Percentiles rank a stretch among this genome's conserved stretches.
These are phyloP conservation scores for Allophyes oxyacanthae DNA, from an alignment of 2,888 invertebrate genomes.

Conservation along the genomic window DNA sequence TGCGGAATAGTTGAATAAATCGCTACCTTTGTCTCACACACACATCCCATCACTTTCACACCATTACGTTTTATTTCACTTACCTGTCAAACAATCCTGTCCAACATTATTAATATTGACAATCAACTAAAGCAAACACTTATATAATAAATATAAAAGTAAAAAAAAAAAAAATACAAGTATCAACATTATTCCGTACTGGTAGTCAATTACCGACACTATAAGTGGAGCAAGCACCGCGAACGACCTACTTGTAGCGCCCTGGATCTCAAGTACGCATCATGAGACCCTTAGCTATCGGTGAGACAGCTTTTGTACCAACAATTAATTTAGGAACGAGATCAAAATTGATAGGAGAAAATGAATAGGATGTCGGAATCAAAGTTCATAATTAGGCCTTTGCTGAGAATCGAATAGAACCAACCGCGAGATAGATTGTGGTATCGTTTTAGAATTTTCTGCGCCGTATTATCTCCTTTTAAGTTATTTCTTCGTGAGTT, in stretches of 20 bases:
- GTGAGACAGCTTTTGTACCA: slow-evolving; percentile 61
- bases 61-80: too few relatives aligned
- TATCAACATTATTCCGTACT: slow-evolving; percentile 64
- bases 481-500: too few relatives aligned
- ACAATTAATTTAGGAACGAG: slow-evolving; percentile 1
- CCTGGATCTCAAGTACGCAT: slow-evolving; percentile 55
- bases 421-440: background rate
- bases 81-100: too few relatives aligned
- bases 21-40: too few relatives aligned
- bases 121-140: background rate
- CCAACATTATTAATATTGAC: background rate
- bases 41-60: too few relatives aligned
- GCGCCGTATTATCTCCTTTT: too few relatives aligned
- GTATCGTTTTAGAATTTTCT: too few relatives aligned
- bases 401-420: background rate
- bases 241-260: slow-evolving; percentile 61
- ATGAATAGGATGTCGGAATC: slow-evolving; percentile 1
- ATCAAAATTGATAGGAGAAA: slow-evolving; percentile 5
- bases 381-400: slow-evolving; percentile 9
- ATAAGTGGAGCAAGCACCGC: slow-evolving; percentile 72
- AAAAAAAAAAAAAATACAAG: slow-evolving; percentile 41
- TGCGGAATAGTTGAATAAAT: too few relatives aligned
- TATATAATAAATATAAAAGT: background rate
- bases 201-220: slow-evolving; percentile 70
- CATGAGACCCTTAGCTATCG: slow-evolving; percentile 71